Conservation (phyloP, 1,140 invertebrate genomes). For the Drosophila mauritiana region DNA sequence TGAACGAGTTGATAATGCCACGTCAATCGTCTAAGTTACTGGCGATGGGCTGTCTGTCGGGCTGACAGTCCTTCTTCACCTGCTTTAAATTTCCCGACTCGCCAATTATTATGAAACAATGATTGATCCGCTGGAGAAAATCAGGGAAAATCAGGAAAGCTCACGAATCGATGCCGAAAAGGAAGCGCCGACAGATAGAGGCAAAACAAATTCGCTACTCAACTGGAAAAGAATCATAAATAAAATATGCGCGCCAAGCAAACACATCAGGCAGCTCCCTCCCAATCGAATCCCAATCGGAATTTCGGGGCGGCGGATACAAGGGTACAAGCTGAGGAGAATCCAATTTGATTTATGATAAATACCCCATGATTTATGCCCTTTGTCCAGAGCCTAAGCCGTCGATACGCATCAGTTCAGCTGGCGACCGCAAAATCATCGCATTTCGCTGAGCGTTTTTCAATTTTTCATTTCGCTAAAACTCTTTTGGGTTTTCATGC, state of each 20-base stretch:
- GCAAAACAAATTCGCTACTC: slow-evolving; percentile 66
- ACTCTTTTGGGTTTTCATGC: slow-evolving; percentile 46
- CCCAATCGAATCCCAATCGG: slow-evolving; percentile 24
- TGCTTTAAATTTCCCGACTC: slow-evolving; percentile 18
- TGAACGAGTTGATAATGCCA: slow-evolving; percentile 41
- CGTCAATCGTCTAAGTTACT: slow-evolving; percentile 24
- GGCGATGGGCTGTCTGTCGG: slow-evolving; percentile 20
- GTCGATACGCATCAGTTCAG: slow-evolving; percentile 51
- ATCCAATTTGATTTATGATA: slow-evolving; percentile 83
- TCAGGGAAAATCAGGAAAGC: slow-evolving; percentile 25
- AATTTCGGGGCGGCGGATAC: slow-evolving; percentile 1
- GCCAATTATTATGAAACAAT: slow-evolving; percentile 28
- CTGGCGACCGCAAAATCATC: slow-evolving; percentile 63
- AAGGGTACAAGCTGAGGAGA: slow-evolving; percentile 48
- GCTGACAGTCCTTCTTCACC: slow-evolving; percentile 11
- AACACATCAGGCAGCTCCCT: slow-evolving; percentile 29
- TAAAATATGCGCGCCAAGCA: slow-evolving; percentile 65
- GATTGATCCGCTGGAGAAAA: slow-evolving; percentile 30
- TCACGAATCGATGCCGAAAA: slow-evolving; percentile 28
- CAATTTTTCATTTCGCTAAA: slow-evolving; percentile 74
- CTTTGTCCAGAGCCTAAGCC: slow-evolving; percentile 75
- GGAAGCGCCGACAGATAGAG: slow-evolving; percentile 54
- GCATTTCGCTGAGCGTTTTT: slow-evolving; percentile 58
- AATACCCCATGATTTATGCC: slow-evolving; percentile 80
- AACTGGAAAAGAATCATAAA: slow-evolving; percentile 79